Conservation (phyloP, 2,888 invertebrate species). For the Pilophorus perplexus region DNA sequence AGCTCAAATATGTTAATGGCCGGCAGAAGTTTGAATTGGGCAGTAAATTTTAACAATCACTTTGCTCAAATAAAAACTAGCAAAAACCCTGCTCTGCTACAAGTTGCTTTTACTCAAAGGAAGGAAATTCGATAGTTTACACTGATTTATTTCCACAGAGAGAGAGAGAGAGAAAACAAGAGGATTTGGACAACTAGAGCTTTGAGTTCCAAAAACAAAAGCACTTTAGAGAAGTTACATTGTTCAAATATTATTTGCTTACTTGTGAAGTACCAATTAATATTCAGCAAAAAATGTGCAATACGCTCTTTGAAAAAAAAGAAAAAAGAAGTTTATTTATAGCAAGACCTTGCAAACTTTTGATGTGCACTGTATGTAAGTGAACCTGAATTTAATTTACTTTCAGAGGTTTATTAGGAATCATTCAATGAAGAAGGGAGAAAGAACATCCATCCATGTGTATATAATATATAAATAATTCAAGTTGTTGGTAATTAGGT, state of each 20-base stretch:
- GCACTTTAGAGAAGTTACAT: slow-evolving; percentile 40
- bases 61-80: slow-evolving; percentile 44
- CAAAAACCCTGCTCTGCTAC: slow-evolving; percentile 32
- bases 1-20: slow-evolving; percentile 46
- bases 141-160: slow-evolving; percentile 7
- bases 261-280: slow-evolving; percentile 27
- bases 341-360: slow-evolving; percentile 16
- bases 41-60: slow-evolving; percentile 44
- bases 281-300: slow-evolving; percentile 26
- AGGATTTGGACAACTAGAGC: not conserved
- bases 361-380: slow-evolving; percentile 19
- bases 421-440: slow-evolving; percentile 23
- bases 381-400: slow-evolving; percentile 17
- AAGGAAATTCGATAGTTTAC: slow-evolving; percentile 16
- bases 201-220: slow-evolving; percentile 16
- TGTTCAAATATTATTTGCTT: slow-evolving; percentile 43
- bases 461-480: slow-evolving; percentile 31
- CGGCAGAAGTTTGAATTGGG: slow-evolving; percentile 41
- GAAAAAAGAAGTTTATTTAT: slow-evolving; percentile 13
- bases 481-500: slow-evolving; percentile 36
- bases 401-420: slow-evolving; percentile 31
- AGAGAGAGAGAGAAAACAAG: slow-evolving; percentile 12
- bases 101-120: slow-evolving; percentile 32
- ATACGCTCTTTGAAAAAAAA: slow-evolving; percentile 15
- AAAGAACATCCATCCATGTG: slow-evolving; percentile 39